Evolutionary conservation across 2,113 vertebrate genomes (phyloP), one percentile per base, ranked within the genome.

Genomic region (Lampris incognitus): DNA sequence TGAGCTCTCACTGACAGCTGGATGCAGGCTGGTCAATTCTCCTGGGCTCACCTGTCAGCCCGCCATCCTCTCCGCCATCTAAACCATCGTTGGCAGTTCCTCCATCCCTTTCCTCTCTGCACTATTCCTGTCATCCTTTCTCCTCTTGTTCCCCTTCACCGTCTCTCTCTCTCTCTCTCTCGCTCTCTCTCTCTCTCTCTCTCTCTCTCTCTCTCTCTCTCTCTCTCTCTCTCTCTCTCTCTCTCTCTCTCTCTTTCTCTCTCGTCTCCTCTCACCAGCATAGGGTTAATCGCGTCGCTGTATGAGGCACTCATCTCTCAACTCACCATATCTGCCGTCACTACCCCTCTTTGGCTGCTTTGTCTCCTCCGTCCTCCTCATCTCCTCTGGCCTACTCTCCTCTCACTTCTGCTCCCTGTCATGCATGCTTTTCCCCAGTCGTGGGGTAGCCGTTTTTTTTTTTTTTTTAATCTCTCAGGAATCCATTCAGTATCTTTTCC

Each of bases 1-100:
- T 89, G 91, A 91, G 91, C 79, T 91, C 88, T 85, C 69, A 11
- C 80, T 92, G 94, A 93, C 91, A 93, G 91, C 90, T 92, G 87
- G 89, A 93, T 92, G 85, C 83, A 84, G 83, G 86, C 91, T 73
- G 89, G 87, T 92, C 92, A 91, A 93, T 93, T 89, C 93, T 93
- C 92, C 70, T 60, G 92, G 89, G 92, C 87, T 90, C 90, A 92
- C 89, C 93, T 95, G 94, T 95, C 94, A 94, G 83, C 81, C 88
- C 63, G 46, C 9, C 88, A 93, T 91, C 92, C 89, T 85, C 76
- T 82, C 75, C 56, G 58, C 82, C 59, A 81, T 84, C 85, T 84
- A 93, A 93, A 94, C 82, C 87, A 79, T 87, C 51, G 44, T 79
- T 92, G 92, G 92, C 92, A 93, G 88, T 67, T 86, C 85, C 83